Conservation (phyloP, 2,797 vertebrate species). For the Chrysocyon brachyurus region DNA sequence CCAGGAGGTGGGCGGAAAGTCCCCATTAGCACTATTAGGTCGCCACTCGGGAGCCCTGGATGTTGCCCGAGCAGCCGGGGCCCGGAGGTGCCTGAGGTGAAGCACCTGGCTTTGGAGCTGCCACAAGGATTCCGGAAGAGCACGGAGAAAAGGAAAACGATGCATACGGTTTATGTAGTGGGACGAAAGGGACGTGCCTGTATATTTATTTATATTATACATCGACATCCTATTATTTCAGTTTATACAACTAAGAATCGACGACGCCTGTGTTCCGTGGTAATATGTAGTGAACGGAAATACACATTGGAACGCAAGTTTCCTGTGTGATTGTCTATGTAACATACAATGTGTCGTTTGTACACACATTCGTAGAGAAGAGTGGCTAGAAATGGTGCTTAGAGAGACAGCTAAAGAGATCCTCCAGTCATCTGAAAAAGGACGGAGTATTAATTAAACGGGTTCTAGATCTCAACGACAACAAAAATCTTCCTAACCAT, state of each 20-base stretch:
- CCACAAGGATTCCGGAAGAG: background rate
- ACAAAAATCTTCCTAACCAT: background rate
- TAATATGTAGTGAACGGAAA: slow-evolving; percentile 9
- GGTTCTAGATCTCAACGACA: background rate
- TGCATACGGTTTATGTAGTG: background rate
- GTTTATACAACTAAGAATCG: background rate
- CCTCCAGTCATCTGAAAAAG: background rate
- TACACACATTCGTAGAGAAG: background rate
- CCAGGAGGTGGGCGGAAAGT: background rate
- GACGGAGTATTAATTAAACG: background rate
- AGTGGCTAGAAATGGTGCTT: background rate
- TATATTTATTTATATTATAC: background rate
- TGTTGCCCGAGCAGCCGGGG: background rate
- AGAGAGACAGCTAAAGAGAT: background rate
- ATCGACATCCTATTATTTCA: background rate
- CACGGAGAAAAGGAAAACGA: background rate
- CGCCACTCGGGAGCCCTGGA: background rate
- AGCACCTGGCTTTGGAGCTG: background rate
- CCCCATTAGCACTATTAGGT: background rate
- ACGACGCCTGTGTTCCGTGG: background rate
- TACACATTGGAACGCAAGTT: background rate
- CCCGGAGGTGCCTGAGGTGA: background rate
- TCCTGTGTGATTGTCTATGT: background rate
- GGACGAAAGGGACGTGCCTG: background rate
- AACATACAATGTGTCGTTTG: background rate